Evolutionary conservation across 1,140 invertebrate genomes (phyloP), one percentile per base, ranked within the genome.

Genomic region (Caenorhabditis inopinata): DNA sequence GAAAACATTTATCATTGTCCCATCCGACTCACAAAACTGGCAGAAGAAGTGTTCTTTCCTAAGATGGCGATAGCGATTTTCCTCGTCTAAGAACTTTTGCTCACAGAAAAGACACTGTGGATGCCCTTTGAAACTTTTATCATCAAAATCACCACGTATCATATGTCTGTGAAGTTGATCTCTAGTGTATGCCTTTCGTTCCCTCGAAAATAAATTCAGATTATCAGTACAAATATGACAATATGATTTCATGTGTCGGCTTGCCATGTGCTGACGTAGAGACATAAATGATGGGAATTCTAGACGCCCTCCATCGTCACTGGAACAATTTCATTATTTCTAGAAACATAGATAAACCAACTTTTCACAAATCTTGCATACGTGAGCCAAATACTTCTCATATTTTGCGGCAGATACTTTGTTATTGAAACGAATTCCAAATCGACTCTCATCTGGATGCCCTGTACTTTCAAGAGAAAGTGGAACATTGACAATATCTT

Each of bases 1-100:
- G 45, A 86, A 86, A 1, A 82, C 45, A 62, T 85, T 87, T 11
- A 47, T 82, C 25, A 87, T 68, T 21, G 79, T 76, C 7, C 85
- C 85, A 53, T 87, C 84, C 11, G 77, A 48, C 18, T 86, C 86
- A 73, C 85, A 86, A 58, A 86, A 84, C 58, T 86, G 86, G 29
- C 85, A 86, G 79, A 86, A 86, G 48, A 84, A 86, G 75, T 86
- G 86, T 12, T 86, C 83, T 73, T 85, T 83, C 3, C 85, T 68
- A 12, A 86, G 51, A 83, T 86, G 85, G 2, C 81, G 78, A 73
- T 87, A 86, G 25, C 84, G 82, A 21, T 81, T 83, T 21, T 86
- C 85, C n/a, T 83, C 81, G 74, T 86, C 85, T 25, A 85, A 86
- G 51, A 86, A 86, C 3, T 87, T 81, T 46, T 87, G 51, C 3